Conservation (phyloP, 1,140 invertebrate genomes). For the Yoshiicerus persimilis region DNA sequence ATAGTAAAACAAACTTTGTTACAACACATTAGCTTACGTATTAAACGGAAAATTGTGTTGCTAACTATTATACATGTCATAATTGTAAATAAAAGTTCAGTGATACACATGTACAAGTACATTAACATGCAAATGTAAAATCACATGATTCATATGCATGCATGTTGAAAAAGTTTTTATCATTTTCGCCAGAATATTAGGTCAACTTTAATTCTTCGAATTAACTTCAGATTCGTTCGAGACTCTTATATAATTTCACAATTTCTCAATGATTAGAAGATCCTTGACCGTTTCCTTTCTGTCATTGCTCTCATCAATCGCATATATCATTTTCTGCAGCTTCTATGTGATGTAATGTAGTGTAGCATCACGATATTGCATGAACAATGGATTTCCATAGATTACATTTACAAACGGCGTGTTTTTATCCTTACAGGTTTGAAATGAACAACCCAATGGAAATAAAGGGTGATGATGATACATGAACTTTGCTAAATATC, state of each 20-base stretch:
- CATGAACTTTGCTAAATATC: background rate
- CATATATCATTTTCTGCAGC: background rate
- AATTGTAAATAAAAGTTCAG: no score
- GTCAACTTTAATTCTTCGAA: background rate
- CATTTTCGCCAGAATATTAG: background rate
- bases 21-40: no score
- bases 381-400: background rate
- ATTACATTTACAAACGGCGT: background rate
- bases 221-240: background rate
- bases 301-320: background rate
- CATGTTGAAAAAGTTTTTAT: background rate
- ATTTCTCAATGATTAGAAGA: background rate
- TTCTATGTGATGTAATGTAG: background rate
- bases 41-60: no score
- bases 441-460: background rate
- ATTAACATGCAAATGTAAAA: no score
- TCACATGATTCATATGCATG: no score
- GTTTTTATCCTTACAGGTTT: background rate
- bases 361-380: background rate
- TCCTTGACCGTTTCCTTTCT: slow-evolving; percentile 4
- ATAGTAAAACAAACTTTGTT: no score
- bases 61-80: no score
- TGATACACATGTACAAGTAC: no score
- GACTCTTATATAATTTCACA: background rate
- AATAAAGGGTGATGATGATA: background rate